Base-by-base conservation (phyloP, 2,888 invertebrate species). In the Dysmachus trigonus region DNA sequence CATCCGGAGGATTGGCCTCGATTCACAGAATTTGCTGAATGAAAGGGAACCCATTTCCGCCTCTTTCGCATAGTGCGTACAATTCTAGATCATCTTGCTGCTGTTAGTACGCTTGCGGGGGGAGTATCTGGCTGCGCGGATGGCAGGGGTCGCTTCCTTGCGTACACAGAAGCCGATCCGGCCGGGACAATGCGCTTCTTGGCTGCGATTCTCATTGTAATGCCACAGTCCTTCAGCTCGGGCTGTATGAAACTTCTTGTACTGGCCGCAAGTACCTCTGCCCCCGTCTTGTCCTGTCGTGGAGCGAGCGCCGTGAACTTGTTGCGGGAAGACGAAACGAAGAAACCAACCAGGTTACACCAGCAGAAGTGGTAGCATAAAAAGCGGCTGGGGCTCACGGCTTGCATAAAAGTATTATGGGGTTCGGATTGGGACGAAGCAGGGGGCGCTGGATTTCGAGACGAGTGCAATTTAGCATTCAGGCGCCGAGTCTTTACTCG, bases 391-490 rank as follows among this genome's bases (percentile, higher is more conserved):
- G 18, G 47, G 41, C 72, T 38, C 31, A 22, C 41, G 83, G 72
- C 83, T 72, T 72, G 31, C 83, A 83, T 83, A 41, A 83, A 83
- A 41, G 47, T 31, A 83, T 83, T n/a, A 72, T 72, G 72, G 38
- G 53, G 1, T 15, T 30, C 18, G 22, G 10, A 77, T 33, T 27
- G 18, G 41, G 77, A 83, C 72, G 83, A 83, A 72, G 82, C 74
- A 51, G 73, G 31, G 47, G 31, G 47, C n/a, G 22, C 35, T 33
- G 85, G 47, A 47, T 30, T 31, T 62, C 27, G 35, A 77, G 35
- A 30, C 10, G 51, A 77, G 27, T 62, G 77, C 74, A 86, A 86
- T 86, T 86, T 82, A 81, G 82, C 82, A 74, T 86, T 86, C 86
- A 86, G 86, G 81, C 86, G 86, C 86, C 86, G 53, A 51, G 35